These are phyloP conservation scores for Plestiodon gilberti DNA, from an alignment of 2,113 vertebrate genomes.

Conservation along the genomic window DNA sequence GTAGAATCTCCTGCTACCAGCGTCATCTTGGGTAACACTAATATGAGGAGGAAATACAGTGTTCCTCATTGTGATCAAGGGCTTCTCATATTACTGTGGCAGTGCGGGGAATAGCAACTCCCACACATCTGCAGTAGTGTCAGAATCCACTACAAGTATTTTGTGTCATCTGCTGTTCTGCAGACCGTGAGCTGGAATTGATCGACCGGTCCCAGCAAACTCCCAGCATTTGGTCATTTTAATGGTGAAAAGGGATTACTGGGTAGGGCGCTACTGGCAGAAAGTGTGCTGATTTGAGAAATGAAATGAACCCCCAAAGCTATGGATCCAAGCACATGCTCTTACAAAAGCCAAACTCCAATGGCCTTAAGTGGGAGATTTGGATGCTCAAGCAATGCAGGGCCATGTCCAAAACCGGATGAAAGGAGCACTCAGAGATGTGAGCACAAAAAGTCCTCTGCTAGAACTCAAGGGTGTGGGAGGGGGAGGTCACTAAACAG, in stretches of 20 bases:
- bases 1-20: no score
- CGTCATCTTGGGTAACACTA: neutral
- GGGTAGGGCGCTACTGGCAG: neutral
- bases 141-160: neutral
- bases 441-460: conserved; percentile 18
- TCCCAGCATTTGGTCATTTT: neutral
- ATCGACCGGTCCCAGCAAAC: no score
- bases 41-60: neutral
- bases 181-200: neutral
- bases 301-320: neutral
- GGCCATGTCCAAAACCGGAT: neutral
- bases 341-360: neutral
- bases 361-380: neutral
- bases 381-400: conserved; percentile 18
- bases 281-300: neutral
- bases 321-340: neutral
- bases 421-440: conserved; percentile 9
- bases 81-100: neutral
- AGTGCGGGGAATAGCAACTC: neutral
- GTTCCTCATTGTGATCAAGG: neutral
- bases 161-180: neutral
- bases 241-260: neutral
- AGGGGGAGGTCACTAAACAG: conserved; percentile 8
- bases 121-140: neutral
- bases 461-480: neutral